A percentile compares a stretch with the other conserved stretches of the same genome.
These are phyloP conservation scores for Eupithecia tripunctaria DNA, from an alignment of 2,888 invertebrate genomes.

Conservation along the genomic window DNA sequence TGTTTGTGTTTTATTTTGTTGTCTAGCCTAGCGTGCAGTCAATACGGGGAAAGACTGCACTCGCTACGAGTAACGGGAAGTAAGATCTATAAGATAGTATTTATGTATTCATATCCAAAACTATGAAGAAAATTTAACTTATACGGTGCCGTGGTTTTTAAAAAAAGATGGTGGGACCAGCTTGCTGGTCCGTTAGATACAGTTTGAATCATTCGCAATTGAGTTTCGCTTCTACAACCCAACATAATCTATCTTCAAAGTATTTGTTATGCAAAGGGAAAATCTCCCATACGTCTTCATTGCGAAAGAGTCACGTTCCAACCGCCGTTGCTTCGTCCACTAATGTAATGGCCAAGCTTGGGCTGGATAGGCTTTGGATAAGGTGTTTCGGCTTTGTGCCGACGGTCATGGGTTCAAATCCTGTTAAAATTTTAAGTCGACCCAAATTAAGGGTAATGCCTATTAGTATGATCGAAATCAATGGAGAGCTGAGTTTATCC, in stretches of 20 bases:
- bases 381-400: slow-evolving; percentile 19
- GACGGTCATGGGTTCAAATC: neutral
- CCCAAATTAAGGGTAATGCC: neutral
- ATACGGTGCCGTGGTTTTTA: no score
- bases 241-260: slow-evolving; percentile 39
- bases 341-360: slow-evolving; percentile 48
- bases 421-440: neutral
- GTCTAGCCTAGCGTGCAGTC: no score
- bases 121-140: no score
- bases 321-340: slow-evolving; percentile 47
- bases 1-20: no score
- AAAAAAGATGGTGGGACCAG: no score
- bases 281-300: slow-evolving; percentile 69
- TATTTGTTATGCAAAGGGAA: slow-evolving; percentile 70
- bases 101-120: no score
- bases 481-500: neutral
- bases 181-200: neutral
- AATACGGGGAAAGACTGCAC: no score
- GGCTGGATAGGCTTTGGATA: slow-evolving; percentile 11
- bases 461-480: neutral
- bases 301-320: slow-evolving; percentile 58
- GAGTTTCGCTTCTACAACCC: slow-evolving; percentile 20
- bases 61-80: no score
- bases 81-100: no score
- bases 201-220: neutral